Evolutionary conservation across 2,113 vertebrate genomes (phyloP), one percentile per base, ranked within the genome.

Genomic region (Rattus norvegicus): DNA sequence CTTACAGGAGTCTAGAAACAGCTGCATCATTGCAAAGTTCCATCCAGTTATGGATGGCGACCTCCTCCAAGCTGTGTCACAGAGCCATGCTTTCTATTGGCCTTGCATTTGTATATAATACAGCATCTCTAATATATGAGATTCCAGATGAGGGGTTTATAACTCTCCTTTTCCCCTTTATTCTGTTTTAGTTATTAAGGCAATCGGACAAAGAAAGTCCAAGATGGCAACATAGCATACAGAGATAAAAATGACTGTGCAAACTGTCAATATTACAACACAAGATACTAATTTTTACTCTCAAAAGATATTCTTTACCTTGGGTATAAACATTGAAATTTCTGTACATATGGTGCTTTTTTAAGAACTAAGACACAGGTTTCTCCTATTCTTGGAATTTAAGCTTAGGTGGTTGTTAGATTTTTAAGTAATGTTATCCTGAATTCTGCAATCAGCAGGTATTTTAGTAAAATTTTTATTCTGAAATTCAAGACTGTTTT

Each of bases 401-500:
- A 90, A 76, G 39, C 49, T 94, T 94, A 69, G 72, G 56, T 54
- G 30, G 0, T 54, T 77, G 43, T 94, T 43, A 77, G 12, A 88
- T 19, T 81, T 93, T 90, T 72, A 88, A 80, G 10, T 73, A 89
- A 86, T 88, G 61, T 26, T 17, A 87, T 63, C 52, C 20, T 95
- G 67, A 92, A 93, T 54, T 80, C n/a, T 92, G 88, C 88, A 81
- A 89, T 20, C 30, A 87, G 13, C n/a, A 76, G 14, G 77, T n/a
- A 65, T 91, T 93, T 90, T 93, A 90, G 43, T 76, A 54, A 3
- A 90, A 43, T 93, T 33, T 20, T 87, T 91, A 85, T 86, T 94
- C 91, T 92, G 36, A 95, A 95, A 91, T 93, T 70, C 28, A 84
- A 69, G 30, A 85, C 22, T 76, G 8, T 9, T 95, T 76, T 96